Conservation (phyloP, 2,113 vertebrate species). For the Clupea harengus region DNA sequence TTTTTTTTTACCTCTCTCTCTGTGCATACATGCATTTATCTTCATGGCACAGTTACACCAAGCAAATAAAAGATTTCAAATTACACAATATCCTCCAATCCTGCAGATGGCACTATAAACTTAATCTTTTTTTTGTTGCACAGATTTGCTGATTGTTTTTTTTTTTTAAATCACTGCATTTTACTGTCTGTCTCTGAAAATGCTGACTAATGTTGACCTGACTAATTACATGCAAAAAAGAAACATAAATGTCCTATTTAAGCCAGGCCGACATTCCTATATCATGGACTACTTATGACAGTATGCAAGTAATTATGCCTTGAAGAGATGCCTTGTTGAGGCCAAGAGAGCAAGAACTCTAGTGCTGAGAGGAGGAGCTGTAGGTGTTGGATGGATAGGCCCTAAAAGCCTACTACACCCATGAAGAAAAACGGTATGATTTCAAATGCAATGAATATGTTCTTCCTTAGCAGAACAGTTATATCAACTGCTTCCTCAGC, state of each 20-base stretch:
- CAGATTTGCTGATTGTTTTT: background rate
- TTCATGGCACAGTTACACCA: background rate
- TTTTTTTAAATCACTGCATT: no score
- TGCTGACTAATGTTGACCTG: no score
- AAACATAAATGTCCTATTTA: background rate
- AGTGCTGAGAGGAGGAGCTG: no score
- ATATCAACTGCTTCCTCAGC: no score
- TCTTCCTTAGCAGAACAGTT: no score
- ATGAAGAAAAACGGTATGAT: no score
- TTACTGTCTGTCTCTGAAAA: no score
- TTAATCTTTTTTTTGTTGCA: slow-evolving; percentile 23
- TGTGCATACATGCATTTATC: background rate
- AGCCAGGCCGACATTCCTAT: background rate
- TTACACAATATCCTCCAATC: slow-evolving; percentile 30
- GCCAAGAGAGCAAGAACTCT: no score
- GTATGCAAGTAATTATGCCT: background rate
- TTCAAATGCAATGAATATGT: no score
- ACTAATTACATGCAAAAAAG: no score
- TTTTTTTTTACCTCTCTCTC: background rate
- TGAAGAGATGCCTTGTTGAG: background rate
- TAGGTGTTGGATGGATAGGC: no score
- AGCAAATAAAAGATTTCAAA: background rate
- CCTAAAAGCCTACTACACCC: no score
- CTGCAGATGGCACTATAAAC: slow-evolving; percentile 64
- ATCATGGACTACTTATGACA: background rate